A percentile compares a stretch with the other conserved stretches of the same genome.
phyloP scores from a whole-genome alignment of 2,888 invertebrate genomes.

The Coenonympha glycerion region DNA sequence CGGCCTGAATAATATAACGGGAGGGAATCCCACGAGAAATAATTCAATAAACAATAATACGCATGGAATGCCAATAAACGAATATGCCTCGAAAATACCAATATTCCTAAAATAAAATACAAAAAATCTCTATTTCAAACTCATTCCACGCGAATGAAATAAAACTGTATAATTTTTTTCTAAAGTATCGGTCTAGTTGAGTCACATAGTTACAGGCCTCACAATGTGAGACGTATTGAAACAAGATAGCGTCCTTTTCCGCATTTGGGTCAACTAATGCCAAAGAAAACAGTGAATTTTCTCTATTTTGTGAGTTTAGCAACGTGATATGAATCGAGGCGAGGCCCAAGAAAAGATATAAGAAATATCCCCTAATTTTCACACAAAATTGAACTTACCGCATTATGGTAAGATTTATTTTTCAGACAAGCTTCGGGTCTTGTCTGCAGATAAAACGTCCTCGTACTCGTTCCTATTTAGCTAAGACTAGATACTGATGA shows the following conservation, averaged over 20 bases:
- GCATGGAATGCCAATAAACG: constrained; percentile 40
- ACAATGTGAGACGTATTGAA: constrained; percentile 22
- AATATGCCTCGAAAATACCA: constrained; percentile 30
- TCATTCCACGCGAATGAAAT: not conserved
- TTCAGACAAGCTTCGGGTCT: constrained; percentile 50
- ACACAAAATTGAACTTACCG: constrained; percentile 60
- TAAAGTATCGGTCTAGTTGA: constrained; percentile 12
- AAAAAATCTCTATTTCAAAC: constrained; percentile 2
- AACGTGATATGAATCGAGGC: constrained; percentile 57
- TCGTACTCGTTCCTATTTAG: constrained; percentile 38
- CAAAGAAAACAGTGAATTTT: constrained; percentile 40
- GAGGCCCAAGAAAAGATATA: constrained; percentile 36
- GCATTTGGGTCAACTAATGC: constrained; percentile 27
- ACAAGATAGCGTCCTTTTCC: constrained; percentile 27
- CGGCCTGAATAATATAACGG: constrained; percentile 66
- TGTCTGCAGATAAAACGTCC: constrained; percentile 47
- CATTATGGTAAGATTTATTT: constrained; percentile 57
- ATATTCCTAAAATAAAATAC: not conserved
- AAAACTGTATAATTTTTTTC: constrained; percentile 2
- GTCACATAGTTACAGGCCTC: constrained; percentile 15
- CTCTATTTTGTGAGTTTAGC: constrained; percentile 45
- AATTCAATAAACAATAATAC: constrained; percentile 46
- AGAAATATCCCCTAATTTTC: constrained; percentile 54
- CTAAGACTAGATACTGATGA: constrained; percentile 21
- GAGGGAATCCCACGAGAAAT: constrained; percentile 49